Evolutionary conservation across 2,888 invertebrate species (phyloP), one percentile per base, ranked within the genome.

Genomic region (Crepidodera aurea): DNA sequence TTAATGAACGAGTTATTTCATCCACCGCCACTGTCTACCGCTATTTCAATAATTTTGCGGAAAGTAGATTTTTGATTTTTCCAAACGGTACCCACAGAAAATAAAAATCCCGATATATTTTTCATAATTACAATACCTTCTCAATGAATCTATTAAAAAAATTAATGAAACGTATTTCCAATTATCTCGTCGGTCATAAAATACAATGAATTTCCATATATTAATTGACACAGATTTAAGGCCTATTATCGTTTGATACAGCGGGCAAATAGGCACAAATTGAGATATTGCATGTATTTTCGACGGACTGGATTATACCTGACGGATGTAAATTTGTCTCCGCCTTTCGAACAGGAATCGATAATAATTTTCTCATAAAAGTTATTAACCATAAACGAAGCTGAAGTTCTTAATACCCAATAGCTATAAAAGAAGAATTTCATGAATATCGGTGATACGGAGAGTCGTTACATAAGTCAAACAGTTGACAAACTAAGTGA

Each of bases 401-500:
- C 46, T 61, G 56, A 44, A 61, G 44, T 40, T 25, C 61, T 55
- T 61, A 56, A 61, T 56, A 48, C 55, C 61, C 56, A 46, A 63
- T 54, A 59, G 55, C 54, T 55, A 55, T 63, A 63, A 63, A 63
- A 63, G 54, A 42, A 27, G 59, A 59, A 63, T 63, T 55, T 63
- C 55, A 55, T 55, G 51, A 59, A 54, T 44, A 58, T 59, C 59
- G 54, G 29, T 54, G 37, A 39, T 57, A 50, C 13, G n/a, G 16
- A 19, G 18, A 59, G 51, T 55, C 59, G 64, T 66, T 64, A 64
- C 64, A 69, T 71, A 71, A 69, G 64, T 71, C 68, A 68, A 65
- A 55, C 66, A 65, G 72, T 75, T 75, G 74, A 75, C 74, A 75
- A 74, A 75, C 71, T 70, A 68, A 75, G 73, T 75, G 75, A 73